Percentiles rank a stretch among this genome's conserved stretches.
phyloP scores from a whole-genome alignment of 2,888 invertebrate species.

The Drosophila ochracea region DNA sequence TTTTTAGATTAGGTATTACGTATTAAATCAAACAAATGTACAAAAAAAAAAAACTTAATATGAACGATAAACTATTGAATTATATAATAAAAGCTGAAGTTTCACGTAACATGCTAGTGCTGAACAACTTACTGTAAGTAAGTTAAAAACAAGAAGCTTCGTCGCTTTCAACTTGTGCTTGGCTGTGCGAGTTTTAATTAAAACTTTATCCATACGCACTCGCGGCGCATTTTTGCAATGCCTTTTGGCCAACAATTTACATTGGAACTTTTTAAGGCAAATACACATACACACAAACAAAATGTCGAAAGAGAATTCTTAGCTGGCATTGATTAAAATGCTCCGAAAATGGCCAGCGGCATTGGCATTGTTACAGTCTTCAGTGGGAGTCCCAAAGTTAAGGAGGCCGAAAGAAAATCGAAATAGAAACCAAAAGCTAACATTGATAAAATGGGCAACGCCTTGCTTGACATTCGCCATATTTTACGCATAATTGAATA shows the following conservation, averaged over 20 bases:
- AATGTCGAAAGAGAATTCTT: constrained; percentile 14
- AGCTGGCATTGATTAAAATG: constrained; percentile 57
- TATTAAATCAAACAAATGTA: background rate
- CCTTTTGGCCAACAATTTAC: constrained; percentile 49
- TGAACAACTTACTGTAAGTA: background rate
- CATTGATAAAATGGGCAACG: constrained; percentile 31
- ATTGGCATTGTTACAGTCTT: constrained; percentile 5
- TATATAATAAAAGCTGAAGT: background rate
- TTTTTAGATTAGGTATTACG: background rate
- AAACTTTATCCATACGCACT: constrained; percentile 47
- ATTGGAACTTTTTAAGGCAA: constrained; percentile 37
- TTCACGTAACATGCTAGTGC: no score
- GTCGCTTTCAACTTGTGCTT: constrained; percentile 4
- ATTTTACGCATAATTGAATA: constrained; percentile 59
- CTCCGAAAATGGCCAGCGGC: constrained; percentile 28
- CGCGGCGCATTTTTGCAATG: constrained; percentile 27
- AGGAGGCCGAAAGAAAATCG: constrained; percentile 6
- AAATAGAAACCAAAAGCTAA: constrained; percentile 28
- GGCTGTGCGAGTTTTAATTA: constrained; percentile 50
- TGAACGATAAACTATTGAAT: background rate
- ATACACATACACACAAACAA: constrained; percentile 5
- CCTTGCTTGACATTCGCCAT: constrained; percentile 39
- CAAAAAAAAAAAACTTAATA: background rate
- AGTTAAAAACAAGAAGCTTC: background rate
- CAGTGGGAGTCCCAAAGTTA: background rate